Evolutionary conservation across 2,888 invertebrate genomes (phyloP).

Genomic region (Rhamphomyia laevipes): DNA sequence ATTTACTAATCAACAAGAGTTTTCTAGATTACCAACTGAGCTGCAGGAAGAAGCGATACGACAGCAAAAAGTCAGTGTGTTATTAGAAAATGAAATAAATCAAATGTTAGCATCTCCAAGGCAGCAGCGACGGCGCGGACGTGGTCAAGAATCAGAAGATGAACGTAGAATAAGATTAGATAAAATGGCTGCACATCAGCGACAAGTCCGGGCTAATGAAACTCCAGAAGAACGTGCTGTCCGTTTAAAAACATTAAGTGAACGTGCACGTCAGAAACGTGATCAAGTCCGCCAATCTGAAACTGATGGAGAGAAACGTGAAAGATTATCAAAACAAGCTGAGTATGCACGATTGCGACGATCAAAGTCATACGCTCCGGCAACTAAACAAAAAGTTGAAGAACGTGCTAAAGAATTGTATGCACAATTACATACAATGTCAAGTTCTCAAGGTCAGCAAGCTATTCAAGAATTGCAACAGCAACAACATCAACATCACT

Average conservation of each 20-base stretch:
- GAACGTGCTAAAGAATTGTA: conserved; percentile 27
- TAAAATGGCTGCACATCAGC: conserved; percentile 36
- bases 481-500: conserved; percentile 11
- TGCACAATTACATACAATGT: conserved; percentile 22
- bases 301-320: conserved; percentile 30
- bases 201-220: conserved; percentile 34
- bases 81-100: conserved; percentile 35
- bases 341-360: conserved; percentile 34
- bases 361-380: conserved; percentile 30
- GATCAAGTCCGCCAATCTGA: conserved; percentile 33
- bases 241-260: conserved; percentile 32
- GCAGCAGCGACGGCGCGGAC: conserved; percentile 27
- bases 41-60: conserved; percentile 21
- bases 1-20: conserved; percentile 13
- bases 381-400: conserved; percentile 24
- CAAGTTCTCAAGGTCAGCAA: background rate
- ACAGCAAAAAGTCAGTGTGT: conserved; percentile 31
- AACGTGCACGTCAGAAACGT: conserved; percentile 33
- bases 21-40: conserved; percentile 17
- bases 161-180: conserved; percentile 33
- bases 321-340: conserved; percentile 33
- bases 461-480: background rate
- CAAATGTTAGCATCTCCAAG: conserved; percentile 28
- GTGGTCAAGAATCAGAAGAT: conserved; percentile 33
- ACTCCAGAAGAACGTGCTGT: conserved; percentile 32